These are phyloP conservation scores for Zonitis immaculata DNA, from an alignment of 2,888 invertebrate genomes.

Conservation along the genomic window DNA sequence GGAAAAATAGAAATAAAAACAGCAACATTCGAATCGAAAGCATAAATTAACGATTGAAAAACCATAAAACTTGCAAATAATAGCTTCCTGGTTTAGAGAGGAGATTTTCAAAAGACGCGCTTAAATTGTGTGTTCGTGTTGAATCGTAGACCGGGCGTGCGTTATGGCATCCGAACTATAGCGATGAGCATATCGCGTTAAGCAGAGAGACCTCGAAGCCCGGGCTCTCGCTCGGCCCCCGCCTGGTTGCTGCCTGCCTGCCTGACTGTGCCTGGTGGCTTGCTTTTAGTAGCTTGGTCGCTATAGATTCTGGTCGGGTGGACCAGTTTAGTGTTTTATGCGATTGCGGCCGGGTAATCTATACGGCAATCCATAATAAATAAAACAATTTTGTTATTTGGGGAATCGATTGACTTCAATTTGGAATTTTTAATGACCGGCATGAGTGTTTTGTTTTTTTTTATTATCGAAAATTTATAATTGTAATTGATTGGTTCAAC, in stretches of 20 bases:
- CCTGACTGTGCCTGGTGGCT: too few species aligned
- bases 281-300: conserved; percentile 8
- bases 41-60: too few species aligned
- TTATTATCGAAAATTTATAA: too few species aligned
- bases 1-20: too few species aligned
- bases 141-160: conserved; percentile 25
- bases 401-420: conserved; percentile 1
- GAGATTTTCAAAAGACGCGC: conserved; percentile 11
- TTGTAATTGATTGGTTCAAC: not conserved
- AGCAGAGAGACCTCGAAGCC: conserved; percentile 35
- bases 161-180: conserved; percentile 25
- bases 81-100: too few species aligned
- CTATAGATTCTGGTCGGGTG: conserved; percentile 4
- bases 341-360: conserved; percentile 6
- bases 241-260: too few species aligned
- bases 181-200: conserved; percentile 25
- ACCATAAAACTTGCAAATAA: too few species aligned
- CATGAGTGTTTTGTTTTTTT: too few species aligned
- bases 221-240: conserved; percentile 30
- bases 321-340: conserved; percentile 11
- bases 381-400: conserved; percentile 7
- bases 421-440: conserved; percentile 8
- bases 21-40: too few species aligned
- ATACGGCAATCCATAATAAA: conserved; percentile 1
- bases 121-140: conserved; percentile 19